Percentiles rank a stretch among this genome's conserved stretches.
Conservation (phyloP, 2,113 vertebrate genomes). For the Ornithorhynchus anatinus region DNA sequence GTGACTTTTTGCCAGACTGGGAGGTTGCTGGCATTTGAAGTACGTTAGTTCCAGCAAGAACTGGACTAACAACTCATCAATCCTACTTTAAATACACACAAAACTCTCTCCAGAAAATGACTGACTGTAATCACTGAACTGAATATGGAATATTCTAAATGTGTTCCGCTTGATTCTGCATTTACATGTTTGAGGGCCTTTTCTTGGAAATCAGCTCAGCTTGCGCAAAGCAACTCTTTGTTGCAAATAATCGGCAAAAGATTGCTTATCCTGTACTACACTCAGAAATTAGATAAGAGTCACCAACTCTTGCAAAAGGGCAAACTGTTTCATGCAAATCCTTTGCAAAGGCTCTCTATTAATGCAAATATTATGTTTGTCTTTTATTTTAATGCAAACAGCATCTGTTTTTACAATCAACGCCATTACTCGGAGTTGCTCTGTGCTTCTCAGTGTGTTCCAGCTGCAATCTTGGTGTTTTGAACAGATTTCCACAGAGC, state of each 20-base stretch:
- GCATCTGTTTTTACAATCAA: slow-evolving; percentile 32
- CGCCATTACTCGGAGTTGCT: slow-evolving; percentile 11
- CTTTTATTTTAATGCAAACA: slow-evolving; percentile 44
- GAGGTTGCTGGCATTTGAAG: too few relatives aligned
- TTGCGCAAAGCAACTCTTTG: not conserved
- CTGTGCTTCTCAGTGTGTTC: slow-evolving; percentile 14
- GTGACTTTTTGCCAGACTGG: not conserved
- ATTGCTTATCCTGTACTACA: slow-evolving; percentile 10
- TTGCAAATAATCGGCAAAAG: slow-evolving; percentile 14
- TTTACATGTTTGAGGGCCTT: not conserved
- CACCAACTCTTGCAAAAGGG: slow-evolving; percentile 16
- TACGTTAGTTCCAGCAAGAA: not conserved
- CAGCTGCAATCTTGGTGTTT: slow-evolving; percentile 20
- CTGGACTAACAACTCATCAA: not conserved
- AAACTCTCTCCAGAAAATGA: not conserved
- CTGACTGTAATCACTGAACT: not conserved
- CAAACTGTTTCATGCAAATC: slow-evolving; percentile 17
- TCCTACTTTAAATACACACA: not conserved
- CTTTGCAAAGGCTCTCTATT: slow-evolving; percentile 30
- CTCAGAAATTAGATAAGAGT: slow-evolving; percentile 23
- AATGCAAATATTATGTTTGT: slow-evolving; percentile 42
- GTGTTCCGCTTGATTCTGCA: not conserved
- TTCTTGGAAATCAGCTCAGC: slow-evolving; percentile 9
- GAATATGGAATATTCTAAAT: not conserved
- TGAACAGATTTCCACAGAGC: slow-evolving; percentile 13